These are phyloP conservation scores for Phyllostomus discolor DNA, from an alignment of 2,113 vertebrate species.

Conservation along the genomic window DNA sequence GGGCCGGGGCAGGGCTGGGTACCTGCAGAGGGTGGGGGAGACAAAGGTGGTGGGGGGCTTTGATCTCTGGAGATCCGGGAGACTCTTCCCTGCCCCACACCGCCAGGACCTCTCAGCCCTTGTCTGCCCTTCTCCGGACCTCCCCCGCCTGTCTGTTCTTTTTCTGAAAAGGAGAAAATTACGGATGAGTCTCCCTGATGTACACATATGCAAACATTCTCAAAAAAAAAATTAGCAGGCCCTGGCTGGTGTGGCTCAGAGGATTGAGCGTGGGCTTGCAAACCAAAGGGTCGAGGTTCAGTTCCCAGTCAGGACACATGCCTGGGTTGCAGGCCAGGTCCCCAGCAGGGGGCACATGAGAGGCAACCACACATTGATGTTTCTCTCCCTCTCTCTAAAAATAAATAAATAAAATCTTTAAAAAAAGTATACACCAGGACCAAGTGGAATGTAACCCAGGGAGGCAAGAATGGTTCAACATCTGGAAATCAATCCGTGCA, in stretches of 20 bases:
- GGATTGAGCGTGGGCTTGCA: too few species aligned
- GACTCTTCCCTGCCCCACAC: too few species aligned
- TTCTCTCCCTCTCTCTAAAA: too few species aligned
- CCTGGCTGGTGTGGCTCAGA: too few species aligned
- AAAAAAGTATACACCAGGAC: background rate
- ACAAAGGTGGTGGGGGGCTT: background rate
- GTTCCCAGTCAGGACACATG: too few species aligned
- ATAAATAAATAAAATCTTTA: too few species aligned
- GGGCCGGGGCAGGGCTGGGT: slow-evolving; percentile 76
- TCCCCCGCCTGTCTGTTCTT: background rate
- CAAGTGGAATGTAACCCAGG: background rate
- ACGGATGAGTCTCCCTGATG: background rate
- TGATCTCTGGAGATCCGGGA: background rate
- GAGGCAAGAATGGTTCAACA: background rate
- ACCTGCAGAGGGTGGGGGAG: slow-evolving; percentile 58
- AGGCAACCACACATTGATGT: too few species aligned
- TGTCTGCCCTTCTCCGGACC: background rate
- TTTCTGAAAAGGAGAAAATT: background rate
- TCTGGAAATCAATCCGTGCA: background rate
- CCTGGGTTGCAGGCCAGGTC: too few species aligned
- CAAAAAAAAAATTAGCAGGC: background rate
- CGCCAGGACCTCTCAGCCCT: background rate
- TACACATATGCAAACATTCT: background rate
- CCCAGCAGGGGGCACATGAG: too few species aligned
- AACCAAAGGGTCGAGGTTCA: too few species aligned